Base-by-base conservation (phyloP, 92 coral and sea anemone species). In the Porites lobata region DNA sequence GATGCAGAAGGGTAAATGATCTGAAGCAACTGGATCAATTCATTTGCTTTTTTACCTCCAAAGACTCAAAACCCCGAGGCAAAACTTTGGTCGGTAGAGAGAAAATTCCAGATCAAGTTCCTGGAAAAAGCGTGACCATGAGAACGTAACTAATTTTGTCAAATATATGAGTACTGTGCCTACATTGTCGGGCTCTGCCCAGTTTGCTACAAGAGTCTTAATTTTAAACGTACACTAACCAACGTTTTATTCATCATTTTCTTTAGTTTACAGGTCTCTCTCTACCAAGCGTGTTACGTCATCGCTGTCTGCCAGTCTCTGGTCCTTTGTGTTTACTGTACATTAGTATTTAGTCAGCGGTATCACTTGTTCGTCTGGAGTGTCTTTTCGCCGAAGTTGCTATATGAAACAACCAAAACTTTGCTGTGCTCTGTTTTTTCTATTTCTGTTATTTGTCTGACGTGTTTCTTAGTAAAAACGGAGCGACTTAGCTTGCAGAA, bases 321-420 rank as follows among this genome's bases (percentile, higher is more conserved):
- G 65, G 86, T 94, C 78, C 88, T 95, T 50, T 90, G 96, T n/a
- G 94, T 95, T 32, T 97, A 96, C 92, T 78, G 96, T 66, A 79
- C 90, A 61, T 78, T 97, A 82, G 96, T 93, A 15, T 97, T 94
- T 86, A 88, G 92, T 26, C 98, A 95, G 95, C 92, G 99, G 90
- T 97, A 95, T 89, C 99, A 97, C 82, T 94, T 97, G 73, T 97
- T 97, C 75, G 98, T 97, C 43, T 97, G 99, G 99, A 95, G 97
- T 67, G 99, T 97, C 53, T 97, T 97, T 90, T 97, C 99, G 6
- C 99, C 99, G 8, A 97, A 97, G 92, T 87, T 97, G 71, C 80
- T 97, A 56, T 97, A 93, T 76, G 99, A 97, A 52, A 82, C 92
- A 20, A 75, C 88, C 72, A 86, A 86, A 56, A 93, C 96, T 19